These are phyloP conservation scores for Columbina picui DNA, from an alignment of 2,113 vertebrate genomes.

Conservation along the genomic window DNA sequence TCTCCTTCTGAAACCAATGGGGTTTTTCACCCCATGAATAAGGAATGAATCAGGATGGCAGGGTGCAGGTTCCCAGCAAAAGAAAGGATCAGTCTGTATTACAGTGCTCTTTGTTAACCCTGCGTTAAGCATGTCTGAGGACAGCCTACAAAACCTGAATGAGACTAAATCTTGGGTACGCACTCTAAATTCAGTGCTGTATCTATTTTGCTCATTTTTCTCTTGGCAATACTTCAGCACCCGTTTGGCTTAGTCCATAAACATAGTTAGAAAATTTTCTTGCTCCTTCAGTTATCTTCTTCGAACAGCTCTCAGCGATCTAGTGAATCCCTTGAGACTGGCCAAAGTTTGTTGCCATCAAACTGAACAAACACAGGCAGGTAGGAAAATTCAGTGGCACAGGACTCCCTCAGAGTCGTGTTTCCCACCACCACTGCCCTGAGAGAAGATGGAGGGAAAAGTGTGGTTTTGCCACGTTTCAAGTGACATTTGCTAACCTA, in stretches of 20 bases:
- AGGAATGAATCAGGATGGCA: conserved; percentile 23
- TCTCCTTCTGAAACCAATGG: neutral
- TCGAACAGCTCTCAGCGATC: neutral
- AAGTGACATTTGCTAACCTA: neutral
- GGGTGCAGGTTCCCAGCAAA: neutral
- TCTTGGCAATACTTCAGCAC: neutral
- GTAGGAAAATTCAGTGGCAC: neutral
- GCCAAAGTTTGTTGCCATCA: neutral
- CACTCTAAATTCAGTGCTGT: neutral
- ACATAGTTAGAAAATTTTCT: neutral
- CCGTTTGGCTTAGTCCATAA: neutral
- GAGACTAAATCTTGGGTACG: neutral
- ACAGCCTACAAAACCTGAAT: neutral
- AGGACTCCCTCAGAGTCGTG: neutral
- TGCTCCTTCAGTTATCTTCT: neutral
- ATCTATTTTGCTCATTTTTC: neutral
- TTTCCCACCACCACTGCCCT: neutral
- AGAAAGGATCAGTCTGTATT: neutral
- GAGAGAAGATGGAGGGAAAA: neutral
- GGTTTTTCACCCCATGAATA: conserved; percentile 20
- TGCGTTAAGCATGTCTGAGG: neutral
- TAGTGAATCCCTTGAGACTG: neutral
- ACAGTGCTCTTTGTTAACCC: conserved; percentile 8
- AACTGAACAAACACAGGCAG: neutral
- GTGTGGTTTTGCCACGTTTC: neutral